phyloP scores from a whole-genome alignment of 2,113 vertebrate species.

The Nyctibius bracteatus region DNA sequence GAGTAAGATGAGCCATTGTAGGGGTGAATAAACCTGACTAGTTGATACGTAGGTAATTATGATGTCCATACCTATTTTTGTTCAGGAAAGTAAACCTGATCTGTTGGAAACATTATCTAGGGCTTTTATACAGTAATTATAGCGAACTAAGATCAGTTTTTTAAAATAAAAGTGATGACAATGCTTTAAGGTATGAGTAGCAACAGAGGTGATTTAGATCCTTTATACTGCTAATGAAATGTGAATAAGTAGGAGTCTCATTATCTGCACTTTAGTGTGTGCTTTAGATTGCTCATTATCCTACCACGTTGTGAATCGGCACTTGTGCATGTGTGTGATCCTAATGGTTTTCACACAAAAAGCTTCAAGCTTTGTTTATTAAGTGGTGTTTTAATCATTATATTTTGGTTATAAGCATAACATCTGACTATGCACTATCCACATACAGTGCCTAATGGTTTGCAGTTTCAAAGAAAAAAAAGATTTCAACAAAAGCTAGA shows the following conservation, averaged over 20 bases:
- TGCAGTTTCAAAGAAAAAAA: constrained; percentile 13
- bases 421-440: background rate
- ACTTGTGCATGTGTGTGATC: constrained; percentile 35
- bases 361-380: constrained; percentile 39
- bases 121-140: constrained; percentile 61
- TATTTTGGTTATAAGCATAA: background rate
- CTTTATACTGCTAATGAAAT: constrained; percentile 64
- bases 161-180: constrained; percentile 57
- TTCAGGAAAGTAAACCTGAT: constrained; percentile 58
- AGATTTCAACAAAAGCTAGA: background rate
- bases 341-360: constrained; percentile 32
- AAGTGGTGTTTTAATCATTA: constrained; percentile 22
- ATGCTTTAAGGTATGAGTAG: constrained; percentile 53
- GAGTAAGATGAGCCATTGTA: constrained; percentile 51
- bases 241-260: constrained; percentile 67
- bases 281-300: constrained; percentile 58
- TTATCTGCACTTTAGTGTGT: constrained; percentile 56
- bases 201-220: constrained; percentile 49
- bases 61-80: constrained; percentile 44
- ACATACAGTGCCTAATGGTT: background rate
- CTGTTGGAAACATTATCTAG: constrained; percentile 55
- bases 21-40: constrained; percentile 42
- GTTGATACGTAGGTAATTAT: constrained; percentile 24
- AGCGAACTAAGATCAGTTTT: constrained; percentile 23
- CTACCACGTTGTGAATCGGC: background rate